Evolutionary conservation across 2,888 invertebrate species (phyloP).

Genomic region (Morinoia aosen): DNA sequence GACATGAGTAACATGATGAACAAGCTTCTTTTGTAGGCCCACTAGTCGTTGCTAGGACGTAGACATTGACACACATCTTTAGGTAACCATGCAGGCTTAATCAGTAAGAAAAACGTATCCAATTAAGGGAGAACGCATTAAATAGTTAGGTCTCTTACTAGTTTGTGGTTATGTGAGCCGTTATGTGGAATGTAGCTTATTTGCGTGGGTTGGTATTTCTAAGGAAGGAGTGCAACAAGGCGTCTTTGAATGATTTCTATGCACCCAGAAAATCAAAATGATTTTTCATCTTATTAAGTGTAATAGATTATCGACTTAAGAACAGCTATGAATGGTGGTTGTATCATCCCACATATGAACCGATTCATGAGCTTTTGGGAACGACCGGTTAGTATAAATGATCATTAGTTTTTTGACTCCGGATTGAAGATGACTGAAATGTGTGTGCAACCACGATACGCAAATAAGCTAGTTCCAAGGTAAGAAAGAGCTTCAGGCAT

Average conservation of each 20-base stretch:
- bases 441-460: neutral
- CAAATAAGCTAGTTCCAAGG: neutral
- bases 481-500: slow-evolving; percentile 35
- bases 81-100: slow-evolving; percentile 37
- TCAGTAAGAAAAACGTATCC: slow-evolving; percentile 35
- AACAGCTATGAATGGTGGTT: neutral
- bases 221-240: neutral
- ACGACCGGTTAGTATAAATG: neutral
- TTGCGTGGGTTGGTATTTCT: neutral
- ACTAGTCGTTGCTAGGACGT: neutral
- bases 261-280: neutral
- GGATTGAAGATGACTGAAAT: neutral
- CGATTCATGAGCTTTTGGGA: neutral
- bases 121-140: slow-evolving; percentile 32
- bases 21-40: neutral
- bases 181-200: neutral
- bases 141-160: slow-evolving; percentile 50
- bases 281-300: neutral
- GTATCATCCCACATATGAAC: neutral
- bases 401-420: neutral
- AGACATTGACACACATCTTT: neutral
- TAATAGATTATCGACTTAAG: neutral
- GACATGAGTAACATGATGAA: neutral
- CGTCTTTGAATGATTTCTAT: neutral
- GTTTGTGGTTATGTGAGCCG: slow-evolving; percentile 37